Base-by-base conservation (phyloP, 2,797 vertebrate genomes). In the Crax fasciolata region DNA sequence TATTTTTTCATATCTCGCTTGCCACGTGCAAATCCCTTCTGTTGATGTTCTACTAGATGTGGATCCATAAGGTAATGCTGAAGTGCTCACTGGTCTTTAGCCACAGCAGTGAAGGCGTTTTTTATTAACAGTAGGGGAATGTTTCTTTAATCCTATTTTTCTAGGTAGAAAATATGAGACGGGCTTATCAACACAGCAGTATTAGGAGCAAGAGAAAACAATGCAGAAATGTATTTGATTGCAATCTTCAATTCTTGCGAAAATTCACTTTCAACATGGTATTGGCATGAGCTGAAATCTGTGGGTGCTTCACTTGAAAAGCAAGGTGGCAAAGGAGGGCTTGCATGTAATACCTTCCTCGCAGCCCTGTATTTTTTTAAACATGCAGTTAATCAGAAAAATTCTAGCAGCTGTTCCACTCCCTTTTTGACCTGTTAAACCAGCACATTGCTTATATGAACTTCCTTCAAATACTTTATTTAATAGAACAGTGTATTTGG, bases 161-260 rank as follows among this genome's bases (percentile, higher is more conserved):
- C 61, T 94, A 98, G 98, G 97, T 98, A 87, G 98, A 98, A 97
- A 98, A 98, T 11, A 95, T 98, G 65, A 98, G 97, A 85, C 98
- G 97, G 98, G 97, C 95, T 73, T 98, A 71, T 96, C 98, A 30
- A 97, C 98, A 84, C 97, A 98, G 72, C 97, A 98, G 77, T 98
- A 98, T 87, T 95, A 96, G 5, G 98, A 98, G 90, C 97, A 98
- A 97, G 98, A 99, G 92, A 97, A 98, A 93, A 98, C 78, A 97
- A 23, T 97, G 97, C 77, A 98, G 98, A 52, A 98, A 98, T 35
- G 80, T 98, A 68, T 98, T 99, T 46, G 32, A 98, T 97, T 0
- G 67, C 97, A 70, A 94, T 98, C 75, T 98, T 98, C 94, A 98
- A 98, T 96, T 98, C 97, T 24, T 98, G 98, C 4, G 96, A 97